These are phyloP conservation scores for Danio choprae DNA, from an alignment of 2,797 vertebrate species.

Conservation along the genomic window DNA sequence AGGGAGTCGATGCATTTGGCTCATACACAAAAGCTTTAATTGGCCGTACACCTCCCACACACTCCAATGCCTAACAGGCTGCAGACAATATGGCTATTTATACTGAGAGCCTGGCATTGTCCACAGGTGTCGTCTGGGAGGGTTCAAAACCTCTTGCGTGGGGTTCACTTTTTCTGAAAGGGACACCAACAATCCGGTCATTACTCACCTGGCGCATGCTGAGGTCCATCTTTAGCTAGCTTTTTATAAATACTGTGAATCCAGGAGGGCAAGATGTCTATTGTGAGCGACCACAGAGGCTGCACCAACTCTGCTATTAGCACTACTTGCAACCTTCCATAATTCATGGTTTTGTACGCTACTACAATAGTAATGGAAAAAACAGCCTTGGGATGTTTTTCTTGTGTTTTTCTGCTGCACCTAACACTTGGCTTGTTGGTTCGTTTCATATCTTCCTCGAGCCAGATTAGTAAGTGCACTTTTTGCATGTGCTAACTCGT, in stretches of 20 bases:
- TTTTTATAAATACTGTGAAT: conserved; percentile 17
- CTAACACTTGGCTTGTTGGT: conserved; percentile 21
- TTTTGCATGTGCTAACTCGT: conserved; percentile 4
- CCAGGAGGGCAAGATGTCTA: conserved; percentile 9
- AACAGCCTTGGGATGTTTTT: conserved; percentile 43
- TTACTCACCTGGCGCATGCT: conserved; percentile 33
- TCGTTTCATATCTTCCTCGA: conserved; percentile 15
- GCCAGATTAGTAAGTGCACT: background rate
- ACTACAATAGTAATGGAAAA: conserved; percentile 39
- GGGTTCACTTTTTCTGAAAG: conserved; percentile 17
- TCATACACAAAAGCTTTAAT: conserved; percentile 52
- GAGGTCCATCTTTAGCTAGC: conserved; percentile 18
- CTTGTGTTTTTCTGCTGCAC: conserved; percentile 17
- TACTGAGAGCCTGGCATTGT: conserved; percentile 22
- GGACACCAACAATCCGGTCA: conserved; percentile 20
- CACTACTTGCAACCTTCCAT: conserved; percentile 27
- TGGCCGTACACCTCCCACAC: conserved; percentile 47
- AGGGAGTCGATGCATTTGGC: conserved; percentile 54
- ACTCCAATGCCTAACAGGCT: conserved; percentile 34
- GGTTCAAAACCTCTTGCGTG: conserved; percentile 13
- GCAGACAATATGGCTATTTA: conserved; percentile 37
- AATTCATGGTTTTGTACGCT: conserved; percentile 22
- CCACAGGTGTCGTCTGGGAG: conserved; percentile 45
- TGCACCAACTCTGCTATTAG: conserved; percentile 33
- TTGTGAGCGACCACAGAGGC: conserved; percentile 6